Conservation (phyloP, 2,888 invertebrate genomes). For the Capitulum mitella region DNA sequence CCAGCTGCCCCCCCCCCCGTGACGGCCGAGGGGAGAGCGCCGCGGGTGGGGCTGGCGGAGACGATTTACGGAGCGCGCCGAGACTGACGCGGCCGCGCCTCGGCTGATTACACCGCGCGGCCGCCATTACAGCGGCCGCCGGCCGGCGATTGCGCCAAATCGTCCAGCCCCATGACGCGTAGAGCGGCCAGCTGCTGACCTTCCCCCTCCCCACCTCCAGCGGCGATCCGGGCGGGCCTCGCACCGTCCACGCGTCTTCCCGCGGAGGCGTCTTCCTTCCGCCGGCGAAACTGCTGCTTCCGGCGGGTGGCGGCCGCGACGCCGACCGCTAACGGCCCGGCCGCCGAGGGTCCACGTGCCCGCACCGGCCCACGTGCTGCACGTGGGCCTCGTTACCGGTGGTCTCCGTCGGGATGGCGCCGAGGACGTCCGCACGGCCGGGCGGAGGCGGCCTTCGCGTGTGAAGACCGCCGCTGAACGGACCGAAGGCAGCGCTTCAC, state of each 20-base stretch:
- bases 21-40: too few relatives aligned
- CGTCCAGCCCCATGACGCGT: too few relatives aligned
- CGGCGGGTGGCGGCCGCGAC: neutral
- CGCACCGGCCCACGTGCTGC: neutral
- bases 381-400: neutral
- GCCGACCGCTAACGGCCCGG: neutral
- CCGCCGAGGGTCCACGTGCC: too few relatives aligned
- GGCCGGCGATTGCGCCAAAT: too few relatives aligned
- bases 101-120: neutral
- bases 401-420: too few relatives aligned
- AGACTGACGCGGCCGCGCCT: neutral
- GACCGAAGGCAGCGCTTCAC: too few relatives aligned
- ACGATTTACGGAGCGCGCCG: neutral
- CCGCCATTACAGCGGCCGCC: neutral
- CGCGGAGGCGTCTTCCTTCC: too few relatives aligned
- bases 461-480: too few relatives aligned
- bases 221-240: neutral
- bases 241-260: neutral
- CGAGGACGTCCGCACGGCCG: too few relatives aligned
- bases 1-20: neutral
- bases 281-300: neutral
- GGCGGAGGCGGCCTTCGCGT: too few relatives aligned
- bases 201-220: too few relatives aligned
- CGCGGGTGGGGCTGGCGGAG: too few relatives aligned
- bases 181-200: neutral